Conservation (phyloP, 2,797 vertebrate species). For the Hemibagrus guttatus region DNA sequence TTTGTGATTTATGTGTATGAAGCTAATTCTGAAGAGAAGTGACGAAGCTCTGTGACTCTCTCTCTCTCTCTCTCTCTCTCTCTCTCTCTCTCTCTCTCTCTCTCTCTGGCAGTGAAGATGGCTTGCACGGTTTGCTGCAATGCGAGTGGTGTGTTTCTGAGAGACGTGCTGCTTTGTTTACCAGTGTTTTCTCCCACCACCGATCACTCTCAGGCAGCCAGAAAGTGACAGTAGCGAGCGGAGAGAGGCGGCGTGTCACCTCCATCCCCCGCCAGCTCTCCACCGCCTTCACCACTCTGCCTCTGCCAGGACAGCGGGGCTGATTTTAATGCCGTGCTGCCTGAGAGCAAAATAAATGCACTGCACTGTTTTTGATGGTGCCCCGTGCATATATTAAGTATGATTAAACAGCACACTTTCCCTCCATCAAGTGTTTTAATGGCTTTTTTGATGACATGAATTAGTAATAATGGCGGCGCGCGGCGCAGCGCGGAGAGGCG, state of each 20-base stretch:
- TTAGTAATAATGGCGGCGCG: conserved; percentile 77
- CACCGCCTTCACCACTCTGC: conserved; percentile 51
- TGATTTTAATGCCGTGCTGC: conserved; percentile 63
- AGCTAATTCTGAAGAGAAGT: not conserved
- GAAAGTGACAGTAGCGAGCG: conserved; percentile 19
- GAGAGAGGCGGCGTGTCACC: conserved; percentile 14
- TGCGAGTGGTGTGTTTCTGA: conserved; percentile 9
- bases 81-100: not conserved
- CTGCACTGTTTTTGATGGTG: conserved; percentile 62
- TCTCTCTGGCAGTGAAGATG: not conserved
- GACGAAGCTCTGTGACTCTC: not conserved
- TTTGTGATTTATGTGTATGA: not conserved
- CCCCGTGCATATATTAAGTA: conserved; percentile 78
- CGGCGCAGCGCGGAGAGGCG: conserved; percentile 63
- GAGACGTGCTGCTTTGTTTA: conserved; percentile 32
- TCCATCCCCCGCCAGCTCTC: conserved; percentile 22
- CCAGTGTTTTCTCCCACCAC: conserved; percentile 33
- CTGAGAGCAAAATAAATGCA: conserved; percentile 73
- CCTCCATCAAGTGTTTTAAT: conserved; percentile 81
- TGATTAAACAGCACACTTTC: conserved; percentile 77
- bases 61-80: not conserved
- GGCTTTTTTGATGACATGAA: conserved; percentile 79
- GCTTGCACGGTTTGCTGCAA: not conserved
- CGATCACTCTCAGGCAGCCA: conserved; percentile 32
- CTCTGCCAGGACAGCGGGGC: conserved; percentile 54